Evolutionary conservation across 2,888 invertebrate species (phyloP).

Genomic region (Odontocerum albicorne): DNA sequence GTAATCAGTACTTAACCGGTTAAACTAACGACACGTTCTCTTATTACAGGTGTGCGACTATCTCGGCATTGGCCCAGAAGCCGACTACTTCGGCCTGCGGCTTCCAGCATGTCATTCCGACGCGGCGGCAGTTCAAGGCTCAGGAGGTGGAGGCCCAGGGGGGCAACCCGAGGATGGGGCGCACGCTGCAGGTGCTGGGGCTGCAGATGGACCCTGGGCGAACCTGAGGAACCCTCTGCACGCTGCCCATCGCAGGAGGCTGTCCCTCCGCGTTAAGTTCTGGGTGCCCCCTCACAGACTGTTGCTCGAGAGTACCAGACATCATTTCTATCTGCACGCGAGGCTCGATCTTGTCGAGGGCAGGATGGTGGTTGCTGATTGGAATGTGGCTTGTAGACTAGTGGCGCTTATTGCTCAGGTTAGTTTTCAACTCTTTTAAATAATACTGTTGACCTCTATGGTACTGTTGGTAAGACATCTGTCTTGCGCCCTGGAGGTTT

Average conservation of each 20-base stretch:
- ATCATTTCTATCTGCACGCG: conserved; percentile 85
- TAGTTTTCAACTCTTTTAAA: background rate
- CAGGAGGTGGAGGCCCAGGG: background rate
- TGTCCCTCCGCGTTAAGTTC: conserved; percentile 81
- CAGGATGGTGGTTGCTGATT: conserved; percentile 69
- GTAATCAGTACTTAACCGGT: too few species aligned
- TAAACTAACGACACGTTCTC: too few species aligned
- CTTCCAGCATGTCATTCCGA: conserved; percentile 45
- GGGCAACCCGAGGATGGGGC: conserved; percentile 48
- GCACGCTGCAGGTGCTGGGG: conserved; percentile 51
- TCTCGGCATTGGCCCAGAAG: conserved; percentile 79
- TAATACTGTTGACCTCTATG: too few species aligned
- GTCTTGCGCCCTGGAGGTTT: too few species aligned
- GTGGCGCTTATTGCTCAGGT: conserved; percentile 75
- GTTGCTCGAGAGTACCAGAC: conserved; percentile 82
- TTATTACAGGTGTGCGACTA: conserved; percentile 75
- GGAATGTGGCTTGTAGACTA: conserved; percentile 68
- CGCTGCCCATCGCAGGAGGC: conserved; percentile 59
- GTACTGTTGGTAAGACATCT: too few species aligned
- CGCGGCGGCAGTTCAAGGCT: conserved; percentile 37
- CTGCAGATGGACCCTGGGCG: conserved; percentile 74
- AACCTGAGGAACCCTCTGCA: conserved; percentile 83
- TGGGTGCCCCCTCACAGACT: conserved; percentile 89
- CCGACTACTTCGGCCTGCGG: conserved; percentile 88
- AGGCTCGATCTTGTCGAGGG: conserved; percentile 75